Evolutionary conservation across 2,888 invertebrate species (phyloP).

Genomic region (Mesorhabditis spiculigera): DNA sequence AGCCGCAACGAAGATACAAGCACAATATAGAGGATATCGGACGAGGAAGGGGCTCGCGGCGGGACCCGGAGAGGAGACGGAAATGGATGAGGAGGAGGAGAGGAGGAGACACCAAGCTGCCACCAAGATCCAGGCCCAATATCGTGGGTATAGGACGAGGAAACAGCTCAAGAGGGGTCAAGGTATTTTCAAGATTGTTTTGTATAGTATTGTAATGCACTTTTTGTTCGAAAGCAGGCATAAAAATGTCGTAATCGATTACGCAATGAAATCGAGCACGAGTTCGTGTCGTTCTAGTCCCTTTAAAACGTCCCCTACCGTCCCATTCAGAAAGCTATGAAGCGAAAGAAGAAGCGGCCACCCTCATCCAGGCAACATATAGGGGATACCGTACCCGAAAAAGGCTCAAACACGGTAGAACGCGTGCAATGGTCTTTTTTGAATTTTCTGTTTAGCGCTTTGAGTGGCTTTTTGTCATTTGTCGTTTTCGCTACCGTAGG

Average conservation of each 20-base stretch:
- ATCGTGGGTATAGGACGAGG: slow-evolving; percentile 21
- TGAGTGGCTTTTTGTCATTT: neutral
- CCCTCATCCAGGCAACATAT: slow-evolving; percentile 18
- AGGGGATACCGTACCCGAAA: slow-evolving; percentile 21
- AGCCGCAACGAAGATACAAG: slow-evolving; percentile 12
- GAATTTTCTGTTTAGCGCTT: neutral
- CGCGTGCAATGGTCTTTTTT: neutral
- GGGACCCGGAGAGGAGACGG: slow-evolving; percentile 8
- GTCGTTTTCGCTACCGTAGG: neutral
- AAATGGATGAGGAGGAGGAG: slow-evolving; percentile 12
- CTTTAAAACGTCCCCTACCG: too few relatives aligned
- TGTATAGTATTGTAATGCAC: neutral
- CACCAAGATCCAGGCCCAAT: slow-evolving; percentile 19
- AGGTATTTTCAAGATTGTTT: neutral
- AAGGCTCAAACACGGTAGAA: slow-evolving; percentile 10
- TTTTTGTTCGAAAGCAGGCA: too few relatives aligned
- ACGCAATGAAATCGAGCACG: slow-evolving; percentile 11
- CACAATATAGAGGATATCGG: neutral
- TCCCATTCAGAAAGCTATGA: too few relatives aligned
- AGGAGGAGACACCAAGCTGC: slow-evolving; percentile 19
- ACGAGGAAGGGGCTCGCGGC: neutral
- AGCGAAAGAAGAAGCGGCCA: slow-evolving; percentile 14
- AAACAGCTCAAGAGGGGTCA: slow-evolving; percentile 12
- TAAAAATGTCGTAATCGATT: too few relatives aligned
- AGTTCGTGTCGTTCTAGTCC: neutral